Evolutionary conservation across 2,113 vertebrate species (phyloP), one percentile per base, ranked within the genome.

Genomic region (Austrofundulus limnaeus): DNA sequence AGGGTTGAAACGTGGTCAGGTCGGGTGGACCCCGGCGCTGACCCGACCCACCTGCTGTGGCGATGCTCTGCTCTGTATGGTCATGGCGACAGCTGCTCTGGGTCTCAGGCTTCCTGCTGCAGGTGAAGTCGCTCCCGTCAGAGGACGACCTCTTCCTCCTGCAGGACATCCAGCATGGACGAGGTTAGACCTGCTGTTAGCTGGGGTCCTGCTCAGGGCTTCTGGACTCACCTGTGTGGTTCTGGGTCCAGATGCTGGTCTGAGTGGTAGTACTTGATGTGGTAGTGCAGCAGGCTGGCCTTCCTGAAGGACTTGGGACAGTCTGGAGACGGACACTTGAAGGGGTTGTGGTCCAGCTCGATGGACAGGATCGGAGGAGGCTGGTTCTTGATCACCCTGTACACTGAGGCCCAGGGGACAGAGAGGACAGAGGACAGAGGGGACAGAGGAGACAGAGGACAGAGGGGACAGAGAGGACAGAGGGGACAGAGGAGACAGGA

Each of bases 191-290:
- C 9, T 15, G 15, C 31, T 2, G 37, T 19, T 3, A 14, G 23
- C 1, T 3, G 0, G 17, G 28, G 8, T 55, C 21, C 20, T 1
- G 25, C 13, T 11, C 15, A 6, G 41, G 58, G 63, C 57, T n/a
- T 17, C 15, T 1, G 43, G 54, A 70, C 25, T 1, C 0, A 87
- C 83, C 79, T 75, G 0, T 90, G 83, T 1, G 67, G 81, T 58
- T 94, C 94, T 70, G 88, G 76, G 89, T 94, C 80, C 92, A 93
- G 85, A 92, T 91, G 86, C 92, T 93, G 83, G 76, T 95, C 94
- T 1, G 93, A 93, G 77, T 99, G 97, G 87, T 98, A 99, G 85
- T 99, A 98, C 80, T 99, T 99, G 92, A 98, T 95, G 89, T 99
- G 97, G 90, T 96, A 97, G 90, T 98, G 94, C 71, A 98, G 88